Base-by-base conservation (phyloP, 2,113 vertebrate species). In the Oryzias melastigma region DNA sequence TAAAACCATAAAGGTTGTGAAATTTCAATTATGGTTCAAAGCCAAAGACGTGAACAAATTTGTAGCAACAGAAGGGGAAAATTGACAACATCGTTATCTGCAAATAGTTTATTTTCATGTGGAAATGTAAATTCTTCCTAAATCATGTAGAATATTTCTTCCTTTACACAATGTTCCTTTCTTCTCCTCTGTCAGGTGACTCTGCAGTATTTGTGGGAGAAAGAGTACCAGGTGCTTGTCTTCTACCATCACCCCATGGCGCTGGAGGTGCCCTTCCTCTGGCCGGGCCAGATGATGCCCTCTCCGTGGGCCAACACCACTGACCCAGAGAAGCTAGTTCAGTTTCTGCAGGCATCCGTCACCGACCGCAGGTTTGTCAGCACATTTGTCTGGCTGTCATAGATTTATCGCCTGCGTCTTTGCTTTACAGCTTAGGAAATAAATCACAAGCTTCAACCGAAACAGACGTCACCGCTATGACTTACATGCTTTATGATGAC, bases 271-370 rank as follows among this genome's bases (percentile, higher is more conserved):
- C 92, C 95, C 7, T 99, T 98, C 77, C 93, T 99, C 62, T 99
- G 97, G 97, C 97, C 97, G 0, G 97, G 97, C 43, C 97, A 99
- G 90, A 99, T 99, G 96, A 98, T 99, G 96, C 97, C 97, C 2
- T 84, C 96, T 40, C 95, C 95, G 4, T 98, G 96, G 95, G 96
- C 96, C 77, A 99, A 98, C 85, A 99, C 97, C 60, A 99, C 97
- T 0, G 97, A 99, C 87, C 93, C 97, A 0, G 97, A 99, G 80
- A 99, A 99, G 90, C 77, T 99, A 75, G 93, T 98, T 81, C 96
- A 96, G 69, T 99, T 98, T 82, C 95, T 99, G 42, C 96, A 98
- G 81, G 90, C 96, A 0, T 95, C 96, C 6, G 91, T 99, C 83
- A 95, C 90, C 0, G 96, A 98, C 68, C 94, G 95, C 87, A 95